A percentile compares a stretch with the other conserved stretches of the same genome.
These are phyloP conservation scores for Xerus inauris DNA, from an alignment of 2,113 vertebrate species.

Conservation along the genomic window DNA sequence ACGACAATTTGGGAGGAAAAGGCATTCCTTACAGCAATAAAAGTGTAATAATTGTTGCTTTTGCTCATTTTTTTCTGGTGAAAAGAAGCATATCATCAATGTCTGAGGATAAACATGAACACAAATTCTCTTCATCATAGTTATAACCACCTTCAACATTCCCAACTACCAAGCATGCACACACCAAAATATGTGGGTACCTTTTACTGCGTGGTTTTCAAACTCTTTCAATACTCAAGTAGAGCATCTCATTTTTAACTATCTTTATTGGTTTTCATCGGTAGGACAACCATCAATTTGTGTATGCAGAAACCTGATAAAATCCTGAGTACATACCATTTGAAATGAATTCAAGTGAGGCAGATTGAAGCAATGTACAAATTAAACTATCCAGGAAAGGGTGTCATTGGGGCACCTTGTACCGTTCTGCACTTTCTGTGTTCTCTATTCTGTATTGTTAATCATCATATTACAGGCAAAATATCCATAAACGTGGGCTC, in stretches of 20 bases:
- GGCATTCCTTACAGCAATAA: no score
- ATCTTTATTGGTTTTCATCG: not conserved
- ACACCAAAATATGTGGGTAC: not conserved
- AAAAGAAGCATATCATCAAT: not conserved
- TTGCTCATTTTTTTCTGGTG: not conserved
- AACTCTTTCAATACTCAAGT: not conserved
- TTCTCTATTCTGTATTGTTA: not conserved
- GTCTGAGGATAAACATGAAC: not conserved
- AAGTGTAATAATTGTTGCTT: not conserved
- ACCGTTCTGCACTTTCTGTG: not conserved
- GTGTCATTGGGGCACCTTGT: fast-evolving
- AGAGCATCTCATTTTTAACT: no score
- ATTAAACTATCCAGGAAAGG: not conserved
- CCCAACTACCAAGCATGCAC: no score
- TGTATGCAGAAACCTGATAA: not conserved
- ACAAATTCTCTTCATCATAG: not conserved
- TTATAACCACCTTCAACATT: no score
- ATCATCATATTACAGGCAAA: not conserved
- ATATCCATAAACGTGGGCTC: not conserved
- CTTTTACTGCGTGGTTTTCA: no score
- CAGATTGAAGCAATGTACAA: not conserved
- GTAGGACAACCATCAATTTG: not conserved
- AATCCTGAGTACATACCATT: not conserved
- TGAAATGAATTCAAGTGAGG: not conserved
- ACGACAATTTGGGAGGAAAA: no score